Evolutionary conservation across 2,113 vertebrate genomes (phyloP).

Genomic region (Cololabis saira): DNA sequence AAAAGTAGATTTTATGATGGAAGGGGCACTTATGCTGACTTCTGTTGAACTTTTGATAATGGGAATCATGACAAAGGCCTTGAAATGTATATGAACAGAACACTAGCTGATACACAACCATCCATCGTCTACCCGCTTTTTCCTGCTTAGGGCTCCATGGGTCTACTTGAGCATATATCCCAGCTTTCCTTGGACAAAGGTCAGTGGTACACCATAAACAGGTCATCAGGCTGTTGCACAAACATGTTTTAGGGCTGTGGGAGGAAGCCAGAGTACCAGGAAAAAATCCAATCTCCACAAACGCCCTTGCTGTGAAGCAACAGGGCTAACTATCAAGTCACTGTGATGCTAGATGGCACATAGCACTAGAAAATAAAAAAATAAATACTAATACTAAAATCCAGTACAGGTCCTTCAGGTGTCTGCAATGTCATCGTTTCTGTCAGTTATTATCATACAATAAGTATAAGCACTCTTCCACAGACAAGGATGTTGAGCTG

Average conservation of each 20-base stretch:
- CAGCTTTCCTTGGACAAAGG: too few species aligned
- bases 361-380: neutral
- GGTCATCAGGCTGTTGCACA: too few species aligned
- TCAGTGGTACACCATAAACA: too few species aligned
- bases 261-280: too few species aligned
- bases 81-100: neutral
- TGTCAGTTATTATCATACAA: neutral
- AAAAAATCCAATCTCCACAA: too few species aligned
- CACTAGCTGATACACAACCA: neutral
- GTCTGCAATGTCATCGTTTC: neutral
- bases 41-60: neutral
- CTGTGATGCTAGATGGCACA: too few species aligned
- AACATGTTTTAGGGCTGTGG: too few species aligned
- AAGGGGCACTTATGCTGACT: neutral
- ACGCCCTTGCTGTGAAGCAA: too few species aligned
- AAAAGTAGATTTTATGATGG: slow-evolving; percentile 1
- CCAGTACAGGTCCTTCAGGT: neutral
- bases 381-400: neutral
- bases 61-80: neutral
- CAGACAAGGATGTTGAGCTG: neutral
- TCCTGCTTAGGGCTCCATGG: too few species aligned
- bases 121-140: too few species aligned
- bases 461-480: neutral
- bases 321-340: too few species aligned
- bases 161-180: too few species aligned